A percentile compares a stretch with the other conserved stretches of the same genome.
These are phyloP conservation scores for Euclidia mi DNA, from an alignment of 2,888 invertebrate genomes.

Conservation along the genomic window DNA sequence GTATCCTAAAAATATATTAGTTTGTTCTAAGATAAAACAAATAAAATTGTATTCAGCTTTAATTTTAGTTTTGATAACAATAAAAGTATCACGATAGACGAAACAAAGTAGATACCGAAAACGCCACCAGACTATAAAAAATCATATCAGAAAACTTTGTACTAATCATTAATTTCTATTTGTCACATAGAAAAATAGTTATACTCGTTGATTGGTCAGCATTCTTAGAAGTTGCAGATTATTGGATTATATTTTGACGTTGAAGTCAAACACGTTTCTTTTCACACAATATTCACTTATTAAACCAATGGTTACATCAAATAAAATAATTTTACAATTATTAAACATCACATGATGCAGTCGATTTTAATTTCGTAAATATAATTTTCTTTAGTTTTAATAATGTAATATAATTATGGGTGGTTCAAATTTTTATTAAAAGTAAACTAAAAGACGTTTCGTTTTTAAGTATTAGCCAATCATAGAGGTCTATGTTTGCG, in stretches of 20 bases:
- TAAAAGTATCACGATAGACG: slow-evolving; percentile 14
- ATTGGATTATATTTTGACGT: slow-evolving; percentile 21
- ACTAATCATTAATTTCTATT: slow-evolving; percentile 26
- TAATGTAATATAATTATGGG: no score
- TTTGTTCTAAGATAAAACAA: slow-evolving; percentile 4
- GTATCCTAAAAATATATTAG: background rate
- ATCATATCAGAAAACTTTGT: slow-evolving; percentile 21
- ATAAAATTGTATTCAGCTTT: slow-evolving; percentile 2
- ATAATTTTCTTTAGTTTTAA: no score
- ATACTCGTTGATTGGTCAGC: slow-evolving; percentile 24
- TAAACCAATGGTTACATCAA: no score
- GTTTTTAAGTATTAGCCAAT: no score
- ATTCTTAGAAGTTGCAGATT: fast-evolving
- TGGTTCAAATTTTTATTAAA: no score
- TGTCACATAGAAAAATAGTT: background rate
- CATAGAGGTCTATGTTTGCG: no score
- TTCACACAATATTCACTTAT: slow-evolving; percentile 6
- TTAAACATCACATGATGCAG: no score
- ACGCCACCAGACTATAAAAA: slow-evolving; percentile 26
- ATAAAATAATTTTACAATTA: no score
- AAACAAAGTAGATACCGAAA: slow-evolving; percentile 36
- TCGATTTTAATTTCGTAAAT: no score
- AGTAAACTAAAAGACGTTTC: no score
- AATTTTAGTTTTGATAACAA: slow-evolving; percentile 27
- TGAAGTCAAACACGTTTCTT: slow-evolving; percentile 13